Percentiles rank a stretch among this genome's conserved stretches.
Evolutionary conservation across 2,113 vertebrate genomes (phyloP).

Genomic region (Cettia cetti): DNA sequence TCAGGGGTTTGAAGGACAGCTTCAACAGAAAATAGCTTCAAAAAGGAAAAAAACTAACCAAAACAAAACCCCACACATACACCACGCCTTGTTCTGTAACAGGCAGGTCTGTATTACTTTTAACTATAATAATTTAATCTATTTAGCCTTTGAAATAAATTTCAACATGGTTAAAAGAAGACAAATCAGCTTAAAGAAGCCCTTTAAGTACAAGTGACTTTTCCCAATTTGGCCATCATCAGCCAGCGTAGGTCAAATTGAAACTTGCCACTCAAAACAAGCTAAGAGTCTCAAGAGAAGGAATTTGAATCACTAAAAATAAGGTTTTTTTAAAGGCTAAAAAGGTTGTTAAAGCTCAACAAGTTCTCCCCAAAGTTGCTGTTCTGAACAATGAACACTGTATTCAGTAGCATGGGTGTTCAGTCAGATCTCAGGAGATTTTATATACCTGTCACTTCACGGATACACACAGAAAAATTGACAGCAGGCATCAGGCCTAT

Average conservation of each 20-base stretch:
- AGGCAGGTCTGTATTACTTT: neutral
- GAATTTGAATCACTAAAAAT: neutral
- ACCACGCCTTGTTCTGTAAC: neutral
- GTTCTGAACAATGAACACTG: neutral
- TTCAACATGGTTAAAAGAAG: neutral
- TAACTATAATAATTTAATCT: neutral
- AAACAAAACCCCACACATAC: neutral
- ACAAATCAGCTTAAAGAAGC: neutral
- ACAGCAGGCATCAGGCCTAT: neutral
- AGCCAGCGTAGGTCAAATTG: neutral
- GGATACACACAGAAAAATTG: neutral
- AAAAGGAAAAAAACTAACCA: neutral
- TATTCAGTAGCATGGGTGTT: neutral
- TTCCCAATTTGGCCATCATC: neutral
- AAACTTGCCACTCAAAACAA: neutral
- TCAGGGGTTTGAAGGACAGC: neutral
- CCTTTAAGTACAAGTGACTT: neutral
- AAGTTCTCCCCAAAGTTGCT: neutral
- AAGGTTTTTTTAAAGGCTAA: neutral
- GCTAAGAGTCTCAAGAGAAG: neutral
- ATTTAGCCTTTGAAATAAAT: neutral
- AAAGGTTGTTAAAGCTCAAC: neutral
- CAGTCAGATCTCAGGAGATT: neutral
- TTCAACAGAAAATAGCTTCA: neutral
- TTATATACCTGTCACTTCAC: neutral